Percentiles rank a stretch among this genome's conserved stretches.
Evolutionary conservation across 2,888 invertebrate genomes (phyloP).

Genomic region (Lithosia quadra): DNA sequence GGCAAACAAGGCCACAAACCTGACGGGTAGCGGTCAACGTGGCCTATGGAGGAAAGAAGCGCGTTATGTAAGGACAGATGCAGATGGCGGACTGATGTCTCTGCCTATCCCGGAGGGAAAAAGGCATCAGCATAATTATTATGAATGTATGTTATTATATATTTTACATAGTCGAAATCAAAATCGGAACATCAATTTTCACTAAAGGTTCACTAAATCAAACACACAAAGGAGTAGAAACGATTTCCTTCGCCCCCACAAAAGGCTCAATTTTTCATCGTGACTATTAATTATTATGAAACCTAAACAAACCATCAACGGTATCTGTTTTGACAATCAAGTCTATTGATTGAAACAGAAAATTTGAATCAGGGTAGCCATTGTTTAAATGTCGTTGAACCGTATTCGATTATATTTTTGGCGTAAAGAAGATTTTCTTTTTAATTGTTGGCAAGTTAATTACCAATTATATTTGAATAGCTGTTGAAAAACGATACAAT

Average conservation of each 20-base stretch:
- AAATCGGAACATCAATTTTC: not conserved
- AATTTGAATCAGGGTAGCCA: conserved; percentile 40
- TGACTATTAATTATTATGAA: conserved; percentile 44
- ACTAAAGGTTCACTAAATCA: not conserved
- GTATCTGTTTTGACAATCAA: conserved; percentile 43
- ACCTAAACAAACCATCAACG: conserved; percentile 36
- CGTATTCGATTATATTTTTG: not conserved
- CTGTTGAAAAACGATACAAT: no score
- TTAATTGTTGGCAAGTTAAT: not conserved
- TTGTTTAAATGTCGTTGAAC: conserved; percentile 26
- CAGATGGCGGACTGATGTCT: no score
- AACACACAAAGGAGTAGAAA: not conserved
- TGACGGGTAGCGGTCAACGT: no score
- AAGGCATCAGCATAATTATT: no score
- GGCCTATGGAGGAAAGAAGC: no score
- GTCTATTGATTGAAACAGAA: conserved; percentile 48
- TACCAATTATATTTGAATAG: no score
- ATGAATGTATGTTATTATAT: not conserved
- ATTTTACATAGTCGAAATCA: not conserved
- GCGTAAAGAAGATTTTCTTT: not conserved
- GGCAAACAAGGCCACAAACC: no score
- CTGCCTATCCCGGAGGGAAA: no score
- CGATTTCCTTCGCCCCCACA: conserved; percentile 14
- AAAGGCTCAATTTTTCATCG: conserved; percentile 32
- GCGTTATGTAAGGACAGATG: no score